Base-by-base conservation (phyloP, 64 coral and sea anemone species). In the Cladopsammia gracilis region DNA sequence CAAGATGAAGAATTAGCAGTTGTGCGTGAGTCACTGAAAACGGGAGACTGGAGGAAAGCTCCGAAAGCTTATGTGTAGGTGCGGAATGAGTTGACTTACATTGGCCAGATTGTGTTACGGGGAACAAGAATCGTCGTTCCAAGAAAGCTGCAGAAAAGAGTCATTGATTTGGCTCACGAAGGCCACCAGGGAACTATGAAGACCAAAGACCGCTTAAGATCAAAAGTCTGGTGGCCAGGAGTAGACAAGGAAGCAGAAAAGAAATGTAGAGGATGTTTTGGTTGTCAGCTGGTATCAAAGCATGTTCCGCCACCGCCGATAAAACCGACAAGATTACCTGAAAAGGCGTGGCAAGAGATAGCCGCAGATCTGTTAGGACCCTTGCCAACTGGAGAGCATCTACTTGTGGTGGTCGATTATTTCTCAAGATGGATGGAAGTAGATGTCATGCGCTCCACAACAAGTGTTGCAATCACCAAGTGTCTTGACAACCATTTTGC, bases 141-240 rank as follows among this genome's bases (percentile, higher is more conserved):
- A 4, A 75, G 19, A 54, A 23, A 22, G 7, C 71, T 65, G 16
- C 25, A 49, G 58, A 84, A 34, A 34, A 74, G 80, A 64, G 79
- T 85, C 2, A 20, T 71, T 50, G 64, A 44, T 6, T 19, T 92
- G 4, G 68, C 78, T n/a, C 78, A 85, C 47, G 81, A 82, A 14
- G 89, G 89, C 12, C 89, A 82, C 50, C 66, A 82, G 23, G 89
- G 89, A 9, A 91, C 82, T 34, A 62, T 91, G 71, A 81, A 81
- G 20, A 82, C 49, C 13, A 91, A 92, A 46, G 79, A 86, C 16
- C 42, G 57, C 5, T 24, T 92, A 8, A 73, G 79, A 34, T 59
- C 79, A 4, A 92, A 84, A 26, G 89, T 90, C 49, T 90, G 76
- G 76, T 81, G 89, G 76, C 89, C 89, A 25, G 75, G 89, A 16